Evolutionary conservation across 2,113 vertebrate species (phyloP).

Genomic region (Poecilia latipinna): DNA sequence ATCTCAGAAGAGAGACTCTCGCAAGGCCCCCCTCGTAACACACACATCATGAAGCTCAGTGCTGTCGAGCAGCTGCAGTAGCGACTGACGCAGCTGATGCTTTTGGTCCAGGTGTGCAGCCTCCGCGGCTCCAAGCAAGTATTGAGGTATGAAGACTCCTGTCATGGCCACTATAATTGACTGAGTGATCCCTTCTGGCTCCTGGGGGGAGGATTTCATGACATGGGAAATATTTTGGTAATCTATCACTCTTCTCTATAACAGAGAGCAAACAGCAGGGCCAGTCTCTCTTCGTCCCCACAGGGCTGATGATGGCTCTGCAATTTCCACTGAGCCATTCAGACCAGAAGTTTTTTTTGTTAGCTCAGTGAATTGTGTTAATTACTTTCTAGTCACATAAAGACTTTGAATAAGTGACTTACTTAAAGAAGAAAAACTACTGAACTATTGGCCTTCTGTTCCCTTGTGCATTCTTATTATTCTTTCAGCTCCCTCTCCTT

Average conservation of each 20-base stretch:
- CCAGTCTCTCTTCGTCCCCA: conserved; percentile 2
- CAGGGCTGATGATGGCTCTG: neutral
- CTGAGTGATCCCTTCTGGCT: conserved; percentile 43
- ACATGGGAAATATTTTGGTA: conserved; percentile 51
- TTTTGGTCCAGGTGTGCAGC: conserved; percentile 57
- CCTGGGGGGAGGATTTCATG: conserved; percentile 35
- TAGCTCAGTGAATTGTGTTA: neutral
- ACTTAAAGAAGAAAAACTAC: neutral
- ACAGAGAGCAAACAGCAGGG: conserved; percentile 18
- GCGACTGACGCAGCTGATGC: conserved; percentile 50
- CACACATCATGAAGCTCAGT: conserved; percentile 49
- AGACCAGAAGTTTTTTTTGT: neutral
- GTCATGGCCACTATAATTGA: conserved; percentile 41
- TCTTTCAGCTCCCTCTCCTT: conserved; percentile 34
- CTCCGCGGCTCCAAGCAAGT: conserved; percentile 26
- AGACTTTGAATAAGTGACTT: neutral
- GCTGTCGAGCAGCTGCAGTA: conserved; percentile 54
- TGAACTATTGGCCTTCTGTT: conserved; percentile 43
- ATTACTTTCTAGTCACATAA: conserved; percentile 4
- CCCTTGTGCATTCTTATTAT: conserved; percentile 37
- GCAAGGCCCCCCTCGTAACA: conserved; percentile 22
- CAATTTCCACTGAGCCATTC: neutral
- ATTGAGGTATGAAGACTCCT: conserved; percentile 24
- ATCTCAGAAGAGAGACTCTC: conserved; percentile 43
- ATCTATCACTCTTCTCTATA: conserved; percentile 32